Evolutionary conservation across 2,888 invertebrate genomes (phyloP).

Genomic region (Caenorhabditis uteleia): DNA sequence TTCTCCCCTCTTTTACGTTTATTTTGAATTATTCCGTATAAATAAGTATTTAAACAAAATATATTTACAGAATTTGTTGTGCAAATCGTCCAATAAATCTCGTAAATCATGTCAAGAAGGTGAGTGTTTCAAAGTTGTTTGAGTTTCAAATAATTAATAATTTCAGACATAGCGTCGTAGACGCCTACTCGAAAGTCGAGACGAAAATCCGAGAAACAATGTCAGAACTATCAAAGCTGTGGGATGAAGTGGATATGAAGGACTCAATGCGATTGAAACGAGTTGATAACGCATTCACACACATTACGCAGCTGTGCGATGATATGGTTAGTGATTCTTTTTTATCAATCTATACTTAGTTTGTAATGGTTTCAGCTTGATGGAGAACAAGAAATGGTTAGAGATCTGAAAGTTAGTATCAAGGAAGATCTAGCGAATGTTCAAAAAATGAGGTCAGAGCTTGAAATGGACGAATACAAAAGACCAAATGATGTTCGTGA

Average conservation of each 20-base stretch:
- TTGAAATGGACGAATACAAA: slow-evolving; percentile 19
- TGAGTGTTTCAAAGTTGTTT: too few species aligned
- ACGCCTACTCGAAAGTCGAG: slow-evolving; percentile 27
- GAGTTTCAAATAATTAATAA: too few species aligned
- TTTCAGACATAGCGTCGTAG: slow-evolving; percentile 33
- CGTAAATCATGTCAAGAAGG: slow-evolving; percentile 23
- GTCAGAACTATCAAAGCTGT: slow-evolving; percentile 18
- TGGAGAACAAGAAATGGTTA: slow-evolving; percentile 30
- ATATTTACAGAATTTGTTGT: too few species aligned
- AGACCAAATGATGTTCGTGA: slow-evolving; percentile 17
- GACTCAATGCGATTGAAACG: slow-evolving; percentile 28
- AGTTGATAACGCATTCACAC: slow-evolving; percentile 30
- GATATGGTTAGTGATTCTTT: slow-evolving; percentile 24
- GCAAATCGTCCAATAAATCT: too few species aligned
- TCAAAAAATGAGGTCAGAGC: slow-evolving; percentile 16
- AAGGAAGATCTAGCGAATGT: slow-evolving; percentile 17
- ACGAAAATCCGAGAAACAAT: slow-evolving; percentile 33
- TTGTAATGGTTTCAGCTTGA: slow-evolving; percentile 1
- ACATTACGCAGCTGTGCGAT: slow-evolving; percentile 25
- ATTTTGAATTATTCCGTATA: too few species aligned
- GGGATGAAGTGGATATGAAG: slow-evolving; percentile 31
- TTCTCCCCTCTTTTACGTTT: too few species aligned
- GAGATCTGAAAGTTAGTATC: slow-evolving; percentile 12
- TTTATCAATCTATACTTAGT: neutral
- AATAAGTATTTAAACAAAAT: too few species aligned